Base-by-base conservation (phyloP, 2,888 invertebrate genomes). In the Sphaerophoria taeniata region DNA sequence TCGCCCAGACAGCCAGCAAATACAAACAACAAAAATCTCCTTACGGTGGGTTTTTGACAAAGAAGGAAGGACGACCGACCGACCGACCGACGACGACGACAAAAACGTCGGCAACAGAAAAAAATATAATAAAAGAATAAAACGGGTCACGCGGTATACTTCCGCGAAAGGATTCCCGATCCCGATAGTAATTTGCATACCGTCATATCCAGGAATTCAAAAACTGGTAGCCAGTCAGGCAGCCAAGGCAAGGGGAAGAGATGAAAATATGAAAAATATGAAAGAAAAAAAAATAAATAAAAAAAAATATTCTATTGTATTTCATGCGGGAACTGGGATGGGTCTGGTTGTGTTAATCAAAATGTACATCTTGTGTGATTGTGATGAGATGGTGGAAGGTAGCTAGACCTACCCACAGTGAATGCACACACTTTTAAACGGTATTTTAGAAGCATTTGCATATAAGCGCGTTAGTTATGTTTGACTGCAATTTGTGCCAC, bases 391-490 rank as follows among this genome's bases (percentile, higher is more conserved):
- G 55, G 43, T 33, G 51, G 31, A 4, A 43, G 16, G 6, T 14
- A 51, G 49, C 7, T 51, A 51, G 3, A 61, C 45, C 16, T n/a
- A 45, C 47, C 9, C 49, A 24, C 24, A 24, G 24, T 24, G 24
- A 24, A 24, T 24, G 24, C 24, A 24, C 65, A 78, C 69, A 85
- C 61, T 76, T 61, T 58, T 85, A 69, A 67, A 80, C 76, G 76
- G 76, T 43, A 55, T 79, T 79, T 84, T 84, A 84, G 79, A 47
- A 73, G 70, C 80, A 85, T 85, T 85, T 85, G 85, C 85, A 85
- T 85, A 85, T 85, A 85, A 85, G 85, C 85, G 81, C 81, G 85
- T 85, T 85, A 85, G 85, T 85, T 85, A 85, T 85, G 85, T 85
- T 85, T 85, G 80, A 81, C 80, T 85, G 85, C 85, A 85, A 85